phyloP scores from a whole-genome alignment of 2,888 invertebrate species.

The Patella depressa region DNA sequence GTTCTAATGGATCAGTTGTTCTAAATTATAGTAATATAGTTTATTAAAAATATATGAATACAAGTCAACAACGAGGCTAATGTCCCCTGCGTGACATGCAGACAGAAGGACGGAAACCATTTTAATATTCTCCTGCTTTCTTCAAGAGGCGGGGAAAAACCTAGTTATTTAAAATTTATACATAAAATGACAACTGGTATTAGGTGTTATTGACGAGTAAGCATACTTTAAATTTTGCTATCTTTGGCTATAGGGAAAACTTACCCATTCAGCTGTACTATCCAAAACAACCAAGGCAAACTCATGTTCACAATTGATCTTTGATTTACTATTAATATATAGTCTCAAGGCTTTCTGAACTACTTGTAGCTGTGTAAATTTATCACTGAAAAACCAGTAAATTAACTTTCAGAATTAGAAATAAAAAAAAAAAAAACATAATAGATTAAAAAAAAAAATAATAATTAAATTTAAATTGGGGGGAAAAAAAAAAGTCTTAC shows the following conservation, averaged over 20 bases:
- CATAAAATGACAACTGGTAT: too few species aligned
- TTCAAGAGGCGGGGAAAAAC: too few species aligned
- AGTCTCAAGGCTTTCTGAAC: slow-evolving; percentile 61
- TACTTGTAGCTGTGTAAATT: slow-evolving; percentile 57
- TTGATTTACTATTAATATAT: slow-evolving; percentile 62
- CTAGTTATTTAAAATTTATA: too few species aligned
- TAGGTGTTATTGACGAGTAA: too few species aligned
- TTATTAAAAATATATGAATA: too few species aligned
- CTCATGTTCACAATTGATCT: slow-evolving; percentile 60
- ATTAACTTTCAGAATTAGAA: not conserved
- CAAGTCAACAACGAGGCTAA: too few species aligned
- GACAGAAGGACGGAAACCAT: too few species aligned
- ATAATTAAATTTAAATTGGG: not conserved
- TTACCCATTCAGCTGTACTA: slow-evolving; percentile 62
- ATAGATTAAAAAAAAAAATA: not conserved
- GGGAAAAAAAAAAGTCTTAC: slow-evolving; percentile 46
- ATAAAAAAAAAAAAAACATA: not conserved
- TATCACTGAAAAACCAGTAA: slow-evolving; percentile 51
- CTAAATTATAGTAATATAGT: too few species aligned
- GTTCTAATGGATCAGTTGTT: too few species aligned
- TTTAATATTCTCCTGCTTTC: too few species aligned
- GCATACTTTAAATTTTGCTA: too few species aligned
- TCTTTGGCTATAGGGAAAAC: not conserved
- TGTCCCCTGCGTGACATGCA: too few species aligned
- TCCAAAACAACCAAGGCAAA: slow-evolving; percentile 63